Evolutionary conservation across 2,888 invertebrate species (phyloP).

Genomic region (Eupithecia exiguata): DNA sequence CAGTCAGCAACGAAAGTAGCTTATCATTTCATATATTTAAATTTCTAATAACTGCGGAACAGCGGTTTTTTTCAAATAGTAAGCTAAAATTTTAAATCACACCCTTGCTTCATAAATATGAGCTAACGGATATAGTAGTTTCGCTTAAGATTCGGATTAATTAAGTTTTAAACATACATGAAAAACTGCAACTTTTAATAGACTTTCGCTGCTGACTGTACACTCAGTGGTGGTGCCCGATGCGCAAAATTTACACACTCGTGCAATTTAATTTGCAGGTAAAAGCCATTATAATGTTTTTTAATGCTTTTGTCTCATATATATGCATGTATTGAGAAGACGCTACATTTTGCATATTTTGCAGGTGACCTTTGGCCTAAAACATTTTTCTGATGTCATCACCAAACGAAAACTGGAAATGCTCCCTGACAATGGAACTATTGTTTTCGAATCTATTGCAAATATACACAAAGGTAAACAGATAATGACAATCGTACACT

Average conservation of each 20-base stretch:
- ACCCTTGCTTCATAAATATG: too few species aligned
- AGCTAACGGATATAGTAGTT: too few species aligned
- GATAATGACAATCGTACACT: conserved; percentile 11
- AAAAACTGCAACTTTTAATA: too few species aligned
- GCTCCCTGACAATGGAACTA: conserved; percentile 96
- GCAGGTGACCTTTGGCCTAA: conserved; percentile 84
- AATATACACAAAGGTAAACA: conserved; percentile 89
- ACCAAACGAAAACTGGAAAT: conserved; percentile 96
- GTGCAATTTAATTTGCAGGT: not conserved
- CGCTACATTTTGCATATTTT: conserved; percentile 27
- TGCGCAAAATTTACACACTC: not conserved
- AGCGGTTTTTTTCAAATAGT: too few species aligned
- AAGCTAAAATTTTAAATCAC: too few species aligned
- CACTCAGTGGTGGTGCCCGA: too few species aligned
- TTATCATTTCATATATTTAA: too few species aligned
- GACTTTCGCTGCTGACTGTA: too few species aligned
- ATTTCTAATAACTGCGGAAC: too few species aligned
- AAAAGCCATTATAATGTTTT: not conserved
- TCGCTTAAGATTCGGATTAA: too few species aligned
- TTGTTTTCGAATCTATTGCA: conserved; percentile 96
- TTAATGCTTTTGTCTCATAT: not conserved
- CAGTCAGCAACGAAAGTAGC: too few species aligned
- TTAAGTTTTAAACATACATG: too few species aligned
- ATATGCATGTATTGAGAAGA: not conserved
- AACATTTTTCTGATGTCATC: conserved; percentile 96